Evolutionary conservation across 2,113 vertebrate species (phyloP), one percentile per base, ranked within the genome.

Genomic region (Chascanopsetta lugubris): DNA sequence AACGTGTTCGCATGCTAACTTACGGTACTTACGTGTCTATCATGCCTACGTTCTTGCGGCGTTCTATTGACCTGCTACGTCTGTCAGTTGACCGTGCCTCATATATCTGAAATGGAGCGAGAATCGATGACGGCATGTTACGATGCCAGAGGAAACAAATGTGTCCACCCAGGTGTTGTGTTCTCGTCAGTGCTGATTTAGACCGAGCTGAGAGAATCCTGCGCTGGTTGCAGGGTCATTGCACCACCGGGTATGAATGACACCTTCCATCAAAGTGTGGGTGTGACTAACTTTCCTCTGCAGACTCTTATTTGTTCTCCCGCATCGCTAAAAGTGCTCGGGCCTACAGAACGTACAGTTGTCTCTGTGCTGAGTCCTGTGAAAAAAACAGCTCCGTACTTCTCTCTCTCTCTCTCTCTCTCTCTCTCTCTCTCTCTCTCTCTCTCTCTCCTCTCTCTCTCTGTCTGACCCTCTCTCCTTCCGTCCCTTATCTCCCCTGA

Each of bases 401-500:
- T 15, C 21, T 48, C 17, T 67, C 11, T 26, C 11, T 24, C 17
- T 54, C 15, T 17, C 20, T 36, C 3, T 3, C 6, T 11, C 24
- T 7, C 1, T 43, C 15, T 25, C 18, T 40, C 45, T 42, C 32
- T 15, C 21, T 48, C 17, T 67, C 11, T 26, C 11, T 24, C 17
- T 54, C 15, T 17, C 20, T 36, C 3, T 3, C 6, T 11, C 24
- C n/a, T n/a, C n/a, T n/a, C n/a, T n/a, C n/a, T 18, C 24, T 32
- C 13, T 51, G 29, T 13, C n/a, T 30, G 6, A 4, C 5, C 12
- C 22, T 7, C 1, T 43, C 15, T 25, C 18, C 36, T 38, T 43
- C 36, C 10, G 1, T 42, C 32, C 20, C 8, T 72, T 57, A 50
- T 73, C 64, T 69, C 60, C 6, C 49, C 34, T 22, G 48, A 57